Evolutionary conservation across 1,140 invertebrate genomes (phyloP), one percentile per base, ranked within the genome.

Genomic region (Neoseiulus cucumeris): DNA sequence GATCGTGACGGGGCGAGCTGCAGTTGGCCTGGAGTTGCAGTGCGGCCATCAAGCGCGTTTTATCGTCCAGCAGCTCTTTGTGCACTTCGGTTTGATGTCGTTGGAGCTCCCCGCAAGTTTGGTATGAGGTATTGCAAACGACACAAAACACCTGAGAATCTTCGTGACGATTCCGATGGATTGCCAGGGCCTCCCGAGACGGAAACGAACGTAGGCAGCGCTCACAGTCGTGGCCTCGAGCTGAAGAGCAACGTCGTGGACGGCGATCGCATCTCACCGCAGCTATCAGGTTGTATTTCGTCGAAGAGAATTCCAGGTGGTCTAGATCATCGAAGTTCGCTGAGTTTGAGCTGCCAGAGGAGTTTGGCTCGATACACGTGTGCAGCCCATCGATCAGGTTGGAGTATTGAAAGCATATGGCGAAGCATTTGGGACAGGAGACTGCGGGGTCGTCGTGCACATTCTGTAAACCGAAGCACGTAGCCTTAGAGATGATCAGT

Each of bases 211-310:
- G 77, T 0, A 77, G 73, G 73, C 87, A 91, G 66, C 82, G 78
- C 42, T 80, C 77, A 72, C 88, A 90, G 67, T 83, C 79, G 73
- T 84, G 87, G 45, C 84, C 79, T 18, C 77, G 76, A 41, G 80
- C 79, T 4, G 79, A 80, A 7, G 81, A 80, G 0, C 83, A 79
- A 67, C 81, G 78, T 66, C 85, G 83, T 1, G 82, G 67, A 65
- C 81, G 83, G 45, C 82, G 76, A 70, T 88, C 86, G 74, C 85
- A 87, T 44, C 82, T 79, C 9, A 80, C 79, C 66, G 83, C 80
- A 0, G 86, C 84, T 51, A 89, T 87, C 41, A 85, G 76, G 0
- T 86, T 80, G 71, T 87, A 88, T 72, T 89, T 89, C 47, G 81
- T 79, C 29, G 80, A 82, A 0, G 86, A 84, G 70, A 88, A 89